Evolutionary conservation across 1,140 invertebrate species (phyloP), one percentile per base, ranked within the genome.

Genomic region (Neelides sp.): DNA sequence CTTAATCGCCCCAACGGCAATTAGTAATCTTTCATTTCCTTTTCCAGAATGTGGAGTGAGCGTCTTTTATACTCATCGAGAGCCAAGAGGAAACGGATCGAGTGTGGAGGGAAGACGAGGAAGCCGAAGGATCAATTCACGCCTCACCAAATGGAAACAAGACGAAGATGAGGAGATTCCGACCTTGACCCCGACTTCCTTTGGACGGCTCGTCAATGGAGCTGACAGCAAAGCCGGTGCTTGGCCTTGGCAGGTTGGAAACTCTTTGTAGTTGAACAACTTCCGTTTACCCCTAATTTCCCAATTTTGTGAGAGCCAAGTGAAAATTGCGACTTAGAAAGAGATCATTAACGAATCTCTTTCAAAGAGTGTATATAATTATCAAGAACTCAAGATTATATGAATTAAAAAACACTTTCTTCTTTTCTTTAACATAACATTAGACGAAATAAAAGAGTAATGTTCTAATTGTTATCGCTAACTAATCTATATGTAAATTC

Each of bases 201-300:
- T 46, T 58, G 78, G 80, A 1, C 69, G 82, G 34, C 84, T 86
- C 50, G 82, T 86, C 55, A 82, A 79, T 55, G 83, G 83, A 1
- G 79, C 80, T 60, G 80, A 83, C 48, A 83, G 80, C 44, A 76
- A 75, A 54, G 71, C 76, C 61, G 83, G 83, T 8, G 81, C 83
- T 3, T 87, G 83, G 83, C 83, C 85, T 0, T 88, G 85, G 85
- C 83, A 82, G 73, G 80, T 82, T 56, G 61, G 50, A 43, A 63
- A 64, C 55, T 49, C 20, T 36, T 8, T 44, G n/a, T n/a, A n/a
- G n/a, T n/a, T n/a, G n/a, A n/a, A n/a, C 26, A 28, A 5, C 1
- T 50, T 28, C 13, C n/a, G 19, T 2, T 45, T 44, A 1, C n/a
- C 2, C 10, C 15, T 30, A 46, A 12, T 24, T 23, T 7, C 8